These are phyloP conservation scores for Rhopalosiphum maidis DNA, from an alignment of 1,140 invertebrate genomes.

Conservation along the genomic window DNA sequence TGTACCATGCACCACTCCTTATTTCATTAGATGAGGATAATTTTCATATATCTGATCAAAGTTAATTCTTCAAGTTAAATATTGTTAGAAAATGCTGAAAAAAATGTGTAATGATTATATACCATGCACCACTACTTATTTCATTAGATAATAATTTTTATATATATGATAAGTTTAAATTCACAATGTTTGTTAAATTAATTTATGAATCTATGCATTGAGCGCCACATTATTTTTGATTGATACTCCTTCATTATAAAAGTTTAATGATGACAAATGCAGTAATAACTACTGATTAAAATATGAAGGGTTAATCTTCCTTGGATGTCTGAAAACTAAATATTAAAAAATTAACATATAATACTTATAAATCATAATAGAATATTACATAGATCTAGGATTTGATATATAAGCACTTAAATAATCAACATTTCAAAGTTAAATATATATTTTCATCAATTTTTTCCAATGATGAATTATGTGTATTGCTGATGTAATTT, in stretches of 20 bases:
- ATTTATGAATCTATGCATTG: background rate
- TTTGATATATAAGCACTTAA: background rate
- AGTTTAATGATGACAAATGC: slow-evolving; percentile 51
- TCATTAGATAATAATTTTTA: background rate
- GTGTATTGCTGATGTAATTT: background rate
- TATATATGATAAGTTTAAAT: too few species aligned
- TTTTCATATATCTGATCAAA: background rate
- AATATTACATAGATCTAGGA: background rate
- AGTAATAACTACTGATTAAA: slow-evolving; percentile 13
- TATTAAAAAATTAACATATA: background rate
- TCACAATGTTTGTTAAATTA: too few species aligned
- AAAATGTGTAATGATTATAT: slow-evolving; percentile 29
- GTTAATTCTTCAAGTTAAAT: too few species aligned
- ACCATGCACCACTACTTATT: slow-evolving; percentile 53
- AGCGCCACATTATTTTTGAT: background rate
- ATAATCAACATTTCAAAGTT: background rate
- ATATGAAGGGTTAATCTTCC: slow-evolving; percentile 61
- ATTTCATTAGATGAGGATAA: slow-evolving; percentile 39
- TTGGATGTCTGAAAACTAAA: slow-evolving; percentile 65
- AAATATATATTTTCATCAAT: background rate
- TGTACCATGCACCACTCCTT: slow-evolving; percentile 44
- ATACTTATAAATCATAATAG: too few species aligned
- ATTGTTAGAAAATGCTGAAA: too few species aligned
- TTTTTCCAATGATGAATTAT: background rate
- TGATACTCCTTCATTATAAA: background rate